Base-by-base conservation (phyloP, 2,113 vertebrate genomes). In the Alexandromys fortis region DNA sequence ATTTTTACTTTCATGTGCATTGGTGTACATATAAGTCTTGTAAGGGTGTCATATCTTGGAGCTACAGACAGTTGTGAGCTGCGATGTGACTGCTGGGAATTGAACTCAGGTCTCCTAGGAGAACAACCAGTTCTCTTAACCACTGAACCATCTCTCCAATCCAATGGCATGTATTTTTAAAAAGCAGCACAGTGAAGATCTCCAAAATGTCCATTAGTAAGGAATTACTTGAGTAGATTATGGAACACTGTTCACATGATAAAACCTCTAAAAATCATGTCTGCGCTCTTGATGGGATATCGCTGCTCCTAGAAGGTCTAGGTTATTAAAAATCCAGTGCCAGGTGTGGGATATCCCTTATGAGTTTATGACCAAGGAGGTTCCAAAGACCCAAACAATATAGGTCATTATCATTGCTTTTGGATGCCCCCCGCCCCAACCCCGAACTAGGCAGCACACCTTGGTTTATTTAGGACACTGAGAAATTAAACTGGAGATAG, bases 121-220 rank as follows among this genome's bases (percentile, higher is more conserved):
- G 55, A 58, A 58, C 55, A 58, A 19, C 16, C 55, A 55, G 55
- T 55, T 17, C 55, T 55, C 55, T 58, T 58, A 19, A 58, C 55
- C 55, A 58, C 55, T 7, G 55, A 58, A 21, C 55, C 55, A 58
- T 58, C 55, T 58, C 55, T 21, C 17, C 55, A 58, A 21, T 21
- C 19, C 38, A 85, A 30, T 85, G 16, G 38, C 65, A 90, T 70
- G n/a, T 10, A 70, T 82, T 95, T 95, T 96, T 70, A 82, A 82
- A 63, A 63, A 83, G 81, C 33, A 90, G 4, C 55, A 95, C 16
- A 2, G 21, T 92, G 61, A 38, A 61, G 61, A 42, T 63, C n/a
- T 63, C 11, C 22, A 83, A 93, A 96, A 78, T 91, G 4, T 45
- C 12, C 38, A 67, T 24, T 30, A 67, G 85, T 21, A 19, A 2